Conservation (phyloP, 1,140 invertebrate genomes). For the Epicauta chinensis region DNA sequence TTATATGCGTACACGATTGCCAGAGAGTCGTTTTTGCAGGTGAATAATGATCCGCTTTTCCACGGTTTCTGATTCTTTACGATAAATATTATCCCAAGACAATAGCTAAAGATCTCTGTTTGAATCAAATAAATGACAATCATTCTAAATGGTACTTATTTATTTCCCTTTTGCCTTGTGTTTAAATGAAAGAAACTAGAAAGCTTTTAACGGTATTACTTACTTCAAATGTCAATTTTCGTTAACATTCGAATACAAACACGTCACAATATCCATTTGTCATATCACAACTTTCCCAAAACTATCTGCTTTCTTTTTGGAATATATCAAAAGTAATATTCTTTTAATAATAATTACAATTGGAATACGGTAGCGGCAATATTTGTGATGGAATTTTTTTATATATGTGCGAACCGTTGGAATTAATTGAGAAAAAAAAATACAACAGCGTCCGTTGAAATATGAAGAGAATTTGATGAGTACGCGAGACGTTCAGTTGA, state of each 20-base stretch:
- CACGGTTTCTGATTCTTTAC: slow-evolving; percentile 15
- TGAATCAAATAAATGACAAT: slow-evolving; percentile 6
- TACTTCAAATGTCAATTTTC: not conserved
- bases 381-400: too few species aligned
- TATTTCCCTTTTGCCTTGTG: too few species aligned
- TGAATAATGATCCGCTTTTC: slow-evolving; percentile 14
- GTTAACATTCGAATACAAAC: not conserved
- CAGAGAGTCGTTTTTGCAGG: slow-evolving; percentile 10
- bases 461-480: slow-evolving; percentile 14
- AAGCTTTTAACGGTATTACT: slow-evolving; percentile 13
- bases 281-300: too few species aligned
- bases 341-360: too few species aligned
- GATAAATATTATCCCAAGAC: slow-evolving; percentile 15
- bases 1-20: slow-evolving; percentile 7
- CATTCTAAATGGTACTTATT: slow-evolving; percentile 3
- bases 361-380: too few species aligned
- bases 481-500: slow-evolving; percentile 9
- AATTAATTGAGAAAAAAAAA: slow-evolving; percentile 8
- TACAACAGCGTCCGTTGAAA: not conserved
- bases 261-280: slow-evolving; percentile 4
- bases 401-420: not conserved
- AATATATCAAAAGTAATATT: too few species aligned
- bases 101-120: slow-evolving; percentile 4
- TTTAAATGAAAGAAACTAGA: not conserved
- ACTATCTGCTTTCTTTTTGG: too few species aligned